A percentile compares a stretch with the other conserved stretches of the same genome.
These are phyloP conservation scores for Thaumetopoea pityocampa DNA, from an alignment of 1,140 invertebrate species.

Conservation along the genomic window DNA sequence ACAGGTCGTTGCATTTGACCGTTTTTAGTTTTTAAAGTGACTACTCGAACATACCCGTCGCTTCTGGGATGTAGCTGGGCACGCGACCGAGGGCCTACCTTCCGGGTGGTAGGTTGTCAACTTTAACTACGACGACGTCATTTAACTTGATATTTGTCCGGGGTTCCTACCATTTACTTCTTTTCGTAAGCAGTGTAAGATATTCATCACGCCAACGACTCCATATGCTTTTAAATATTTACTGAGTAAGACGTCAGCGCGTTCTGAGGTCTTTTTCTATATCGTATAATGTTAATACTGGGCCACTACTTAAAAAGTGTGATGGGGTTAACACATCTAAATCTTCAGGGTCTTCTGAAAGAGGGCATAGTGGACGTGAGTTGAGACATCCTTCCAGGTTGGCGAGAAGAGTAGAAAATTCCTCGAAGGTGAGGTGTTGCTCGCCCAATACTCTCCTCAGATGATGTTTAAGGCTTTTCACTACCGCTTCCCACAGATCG, in stretches of 20 bases:
- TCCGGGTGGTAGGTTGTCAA: conserved; percentile 9
- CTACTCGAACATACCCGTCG: not conserved
- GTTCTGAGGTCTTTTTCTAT: not conserved
- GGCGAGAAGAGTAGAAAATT: not conserved
- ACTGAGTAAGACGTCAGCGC: not conserved
- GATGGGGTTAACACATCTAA: not conserved
- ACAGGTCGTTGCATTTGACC: not conserved
- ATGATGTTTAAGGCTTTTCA: conserved; percentile 1
- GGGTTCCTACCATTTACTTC: not conserved
- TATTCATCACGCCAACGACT: not conserved
- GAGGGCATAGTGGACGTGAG: conserved; percentile 1
- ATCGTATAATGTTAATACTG: not conserved
- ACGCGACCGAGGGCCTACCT: conserved; percentile 33
- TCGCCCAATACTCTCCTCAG: not conserved
- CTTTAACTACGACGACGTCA: conserved; percentile 1
- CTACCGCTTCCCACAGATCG: not conserved
- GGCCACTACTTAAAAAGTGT: not conserved
- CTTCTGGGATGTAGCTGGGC: not conserved
- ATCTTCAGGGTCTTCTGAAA: not conserved
- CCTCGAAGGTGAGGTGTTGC: conserved; percentile 1
- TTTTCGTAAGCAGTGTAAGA: not conserved
- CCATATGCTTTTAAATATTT: not conserved
- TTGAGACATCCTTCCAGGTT: not conserved
- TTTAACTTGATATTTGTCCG: not conserved
- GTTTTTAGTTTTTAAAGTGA: conserved; percentile 5